Conservation (phyloP, 2,888 invertebrate genomes). For the Trachelus stipa region DNA sequence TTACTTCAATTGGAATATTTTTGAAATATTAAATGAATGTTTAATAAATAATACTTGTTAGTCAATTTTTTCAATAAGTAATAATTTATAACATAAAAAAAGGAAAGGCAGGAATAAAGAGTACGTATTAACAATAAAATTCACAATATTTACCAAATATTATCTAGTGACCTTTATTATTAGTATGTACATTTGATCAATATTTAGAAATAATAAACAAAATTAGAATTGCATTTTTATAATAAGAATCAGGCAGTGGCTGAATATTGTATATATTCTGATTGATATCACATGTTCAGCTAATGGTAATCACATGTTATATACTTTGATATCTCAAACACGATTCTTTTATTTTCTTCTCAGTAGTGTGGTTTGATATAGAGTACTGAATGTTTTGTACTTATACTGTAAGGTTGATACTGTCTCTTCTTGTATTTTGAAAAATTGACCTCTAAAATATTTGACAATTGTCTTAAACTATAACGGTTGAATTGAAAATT, state of each 20-base stretch:
- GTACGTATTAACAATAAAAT: not conserved
- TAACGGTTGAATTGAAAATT: not conserved
- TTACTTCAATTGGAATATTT: not conserved
- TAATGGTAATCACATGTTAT: not conserved
- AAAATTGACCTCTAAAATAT: not conserved
- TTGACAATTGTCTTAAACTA: not conserved
- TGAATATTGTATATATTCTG: not conserved
- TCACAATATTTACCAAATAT: not conserved
- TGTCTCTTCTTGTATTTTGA: not conserved
- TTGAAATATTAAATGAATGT: not conserved
- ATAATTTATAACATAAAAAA: not conserved
- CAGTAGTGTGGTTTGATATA: not conserved
- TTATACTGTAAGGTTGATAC: not conserved
- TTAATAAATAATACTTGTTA: no score
- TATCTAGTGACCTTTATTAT: not conserved
- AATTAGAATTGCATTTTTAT: not conserved
- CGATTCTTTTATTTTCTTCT: not conserved
- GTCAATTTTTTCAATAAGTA: not conserved
- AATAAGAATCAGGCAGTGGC: not conserved
- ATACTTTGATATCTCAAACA: not conserved
- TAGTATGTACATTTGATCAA: not conserved
- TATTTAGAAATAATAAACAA: not conserved
- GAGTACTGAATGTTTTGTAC: not conserved
- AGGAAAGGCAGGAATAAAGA: not conserved
- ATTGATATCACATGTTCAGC: not conserved